Conservation (phyloP, 2,797 vertebrate species). For the Myiothlypis chrysogaster region DNA sequence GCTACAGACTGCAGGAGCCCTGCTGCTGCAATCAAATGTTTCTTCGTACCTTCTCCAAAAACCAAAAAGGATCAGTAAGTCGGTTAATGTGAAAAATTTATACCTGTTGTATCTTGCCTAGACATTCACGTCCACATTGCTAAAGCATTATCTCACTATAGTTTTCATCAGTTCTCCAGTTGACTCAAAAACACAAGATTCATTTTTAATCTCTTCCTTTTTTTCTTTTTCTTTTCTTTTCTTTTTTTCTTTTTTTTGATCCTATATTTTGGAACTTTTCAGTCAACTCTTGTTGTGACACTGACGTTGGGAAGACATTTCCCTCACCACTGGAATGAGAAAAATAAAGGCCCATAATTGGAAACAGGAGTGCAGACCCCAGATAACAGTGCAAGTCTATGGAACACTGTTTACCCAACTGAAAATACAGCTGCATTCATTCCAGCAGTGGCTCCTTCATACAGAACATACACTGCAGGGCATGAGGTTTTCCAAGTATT, state of each 20-base stretch:
- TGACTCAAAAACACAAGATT: background rate
- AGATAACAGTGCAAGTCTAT: background rate
- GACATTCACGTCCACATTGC: background rate
- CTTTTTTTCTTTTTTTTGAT: background rate
- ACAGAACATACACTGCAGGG: background rate
- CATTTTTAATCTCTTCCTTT: background rate
- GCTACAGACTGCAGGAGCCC: background rate
- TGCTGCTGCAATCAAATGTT: background rate
- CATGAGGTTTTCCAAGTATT: background rate
- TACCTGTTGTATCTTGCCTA: background rate
- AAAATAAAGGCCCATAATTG: background rate
- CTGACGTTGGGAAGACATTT: background rate
- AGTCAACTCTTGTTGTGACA: background rate
- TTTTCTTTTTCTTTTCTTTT: background rate
- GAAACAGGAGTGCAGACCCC: background rate
- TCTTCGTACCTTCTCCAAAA: background rate
- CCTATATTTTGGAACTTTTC: background rate
- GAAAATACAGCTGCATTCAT: background rate
- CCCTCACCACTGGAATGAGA: background rate
- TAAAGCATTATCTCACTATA: background rate
- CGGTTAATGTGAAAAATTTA: background rate
- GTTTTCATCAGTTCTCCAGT: background rate
- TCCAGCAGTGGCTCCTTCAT: background rate
- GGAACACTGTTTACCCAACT: background rate
- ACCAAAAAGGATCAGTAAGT: background rate